Evolutionary conservation across 2,797 vertebrate species (phyloP), one percentile per base, ranked within the genome.

Genomic region (Aplochiton taeniatus): DNA sequence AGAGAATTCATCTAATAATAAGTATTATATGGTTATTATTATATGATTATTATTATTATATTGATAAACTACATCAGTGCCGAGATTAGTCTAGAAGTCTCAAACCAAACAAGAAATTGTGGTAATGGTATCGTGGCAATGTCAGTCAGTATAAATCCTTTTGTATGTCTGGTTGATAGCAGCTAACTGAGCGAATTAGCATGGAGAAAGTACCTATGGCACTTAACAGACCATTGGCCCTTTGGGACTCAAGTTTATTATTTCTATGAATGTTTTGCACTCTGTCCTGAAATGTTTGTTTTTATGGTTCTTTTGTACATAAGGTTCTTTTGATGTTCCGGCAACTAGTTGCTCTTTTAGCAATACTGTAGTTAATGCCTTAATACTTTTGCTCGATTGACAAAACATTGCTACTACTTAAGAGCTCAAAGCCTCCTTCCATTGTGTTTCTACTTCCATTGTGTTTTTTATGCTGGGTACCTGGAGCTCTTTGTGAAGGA

Each of bases 361-460:
- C 88, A 90, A 90, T 90, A 90, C 85, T 89, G 87, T 82, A 86
- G 14, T 50, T 71, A 72, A 88, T 89, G 90, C 90, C 90, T 91
- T 91, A 91, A 91, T 60, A 12, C 41, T 74, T 70, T 85, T 73
- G 69, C 68, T 88, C 80, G 79, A 82, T 74, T 70, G 50, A 74
- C 70, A 77, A 77, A 85, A 69, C 44, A 70, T 77, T 67, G 41
- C 52, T 12, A 19, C 13, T 8, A 1, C 18, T 68, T 64, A 43
- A 4, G 13, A 77, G 85, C 83, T 78, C 72, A 53, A 58, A 79
- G 80, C 80, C 80, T 77, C 11, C 9, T 70, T 65, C 31, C 77
- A 60, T 79, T 45, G 42, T 80, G 9, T 55, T 85, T 72, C 78
- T 83, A 80, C 74, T 88, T 86, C 79, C 31, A 71, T 80, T 61